Evolutionary conservation across 2,888 invertebrate genomes (phyloP), one percentile per base, ranked within the genome.

Genomic region (Caenorhabditis japonica): DNA sequence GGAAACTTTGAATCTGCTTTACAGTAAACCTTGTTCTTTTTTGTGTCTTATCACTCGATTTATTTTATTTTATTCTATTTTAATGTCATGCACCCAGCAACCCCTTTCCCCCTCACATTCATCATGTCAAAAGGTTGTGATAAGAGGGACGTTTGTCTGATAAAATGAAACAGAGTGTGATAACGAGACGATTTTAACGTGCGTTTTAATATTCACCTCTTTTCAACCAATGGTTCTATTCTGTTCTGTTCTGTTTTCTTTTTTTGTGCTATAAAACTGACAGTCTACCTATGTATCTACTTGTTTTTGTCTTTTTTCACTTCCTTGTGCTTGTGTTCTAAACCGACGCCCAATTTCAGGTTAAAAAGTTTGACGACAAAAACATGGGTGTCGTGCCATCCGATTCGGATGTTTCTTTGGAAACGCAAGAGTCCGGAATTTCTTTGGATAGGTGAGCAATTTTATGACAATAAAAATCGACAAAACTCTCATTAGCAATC

Each of bases 401-500:
- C 1, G 62, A 64, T 4, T 64, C 62, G 25, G 30, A 19, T 4
- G 47, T 46, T 13, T 55, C 62, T 0, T 34, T 64, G 10, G 47
- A 46, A 13, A 47, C 62, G 12, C 46, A 53, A 19, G 53, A 55
- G 27, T 64, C 62, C 15, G 62, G 33, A 21, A 55, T 64, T 21
- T 64, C 62, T 4, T 30, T 64, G 47, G 62, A 64, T 13, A 64
- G 62, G 62, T 64, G n/a, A 62, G 60, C 13, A 3, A 10, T 4
- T 13, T 30, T 4, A n/a, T n/a, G 39, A 7, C 15, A 39, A n/a
- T 39, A n/a, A 39, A 39, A 39, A 44, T 13, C n/a, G n/a, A 4
- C 25, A 44, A 49, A 34, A n/a, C n/a, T n/a, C n/a, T n/a, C n/a
- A n/a, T n/a, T n/a, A n/a, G n/a, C n/a, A n/a, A n/a, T n/a, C n/a